phyloP scores from a whole-genome alignment of 2,888 invertebrate genomes.

The Apamea monoglypha region DNA sequence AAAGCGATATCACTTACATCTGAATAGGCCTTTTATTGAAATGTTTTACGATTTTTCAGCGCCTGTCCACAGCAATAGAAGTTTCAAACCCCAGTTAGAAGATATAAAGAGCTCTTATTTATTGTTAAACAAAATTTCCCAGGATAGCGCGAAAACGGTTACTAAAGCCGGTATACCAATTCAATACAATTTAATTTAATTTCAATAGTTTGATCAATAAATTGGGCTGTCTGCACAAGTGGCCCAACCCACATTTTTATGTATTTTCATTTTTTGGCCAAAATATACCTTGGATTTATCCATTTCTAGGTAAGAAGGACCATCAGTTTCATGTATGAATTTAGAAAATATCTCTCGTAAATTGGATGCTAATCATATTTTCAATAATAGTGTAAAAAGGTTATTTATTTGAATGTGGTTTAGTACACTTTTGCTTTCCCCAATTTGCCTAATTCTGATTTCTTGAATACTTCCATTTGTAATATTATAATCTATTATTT shows the following conservation, averaged over 20 bases:
- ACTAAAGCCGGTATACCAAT: constrained; percentile 63
- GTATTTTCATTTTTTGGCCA: constrained; percentile 50
- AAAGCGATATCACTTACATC: background rate
- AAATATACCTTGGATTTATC: constrained; percentile 29
- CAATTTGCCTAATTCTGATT: constrained; percentile 37
- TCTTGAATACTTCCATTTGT: constrained; percentile 42
- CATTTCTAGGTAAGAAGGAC: constrained; percentile 47
- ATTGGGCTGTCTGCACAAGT: constrained; percentile 49
- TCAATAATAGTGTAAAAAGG: constrained; percentile 3
- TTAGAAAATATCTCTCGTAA: constrained; percentile 9
- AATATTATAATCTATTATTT: constrained; percentile 69
- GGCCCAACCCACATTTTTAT: constrained; percentile 56
- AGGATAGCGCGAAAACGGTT: constrained; percentile 55
- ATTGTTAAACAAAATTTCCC: constrained; percentile 73
- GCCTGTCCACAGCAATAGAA: constrained; percentile 65
- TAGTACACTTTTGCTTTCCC: constrained; percentile 52
- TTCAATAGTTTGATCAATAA: constrained; percentile 47
- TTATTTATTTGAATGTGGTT: constrained; percentile 43
- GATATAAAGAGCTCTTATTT: constrained; percentile 85
- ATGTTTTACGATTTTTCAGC: constrained; percentile 71
- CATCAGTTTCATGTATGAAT: constrained; percentile 8
- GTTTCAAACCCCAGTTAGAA: constrained; percentile 83
- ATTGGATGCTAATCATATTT: constrained; percentile 5
- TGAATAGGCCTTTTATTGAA: constrained; percentile 16
- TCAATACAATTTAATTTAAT: constrained; percentile 25